These are phyloP conservation scores for Notothenia rossii DNA, from an alignment of 2,113 vertebrate genomes.

Conservation along the genomic window DNA sequence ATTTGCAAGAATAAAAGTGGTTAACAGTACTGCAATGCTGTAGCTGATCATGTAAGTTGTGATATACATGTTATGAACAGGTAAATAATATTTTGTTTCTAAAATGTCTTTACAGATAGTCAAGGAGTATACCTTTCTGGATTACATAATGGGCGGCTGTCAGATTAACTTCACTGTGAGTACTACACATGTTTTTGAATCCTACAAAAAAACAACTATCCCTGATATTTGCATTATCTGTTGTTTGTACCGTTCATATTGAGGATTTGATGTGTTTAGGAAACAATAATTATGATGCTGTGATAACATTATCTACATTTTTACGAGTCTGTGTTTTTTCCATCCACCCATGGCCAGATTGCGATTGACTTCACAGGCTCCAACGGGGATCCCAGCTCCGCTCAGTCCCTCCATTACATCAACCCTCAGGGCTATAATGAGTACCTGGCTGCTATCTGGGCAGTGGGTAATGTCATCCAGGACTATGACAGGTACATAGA, in stretches of 20 bases:
- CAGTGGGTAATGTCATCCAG: constrained; percentile 93
- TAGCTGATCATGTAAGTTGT: not conserved
- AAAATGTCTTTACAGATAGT: constrained; percentile 81
- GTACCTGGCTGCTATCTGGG: constrained; percentile 95
- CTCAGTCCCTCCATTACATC: constrained; percentile 93
- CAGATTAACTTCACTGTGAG: constrained; percentile 98
- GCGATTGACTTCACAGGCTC: constrained; percentile 97
- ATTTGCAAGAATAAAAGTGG: no score
- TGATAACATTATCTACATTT: not conserved
- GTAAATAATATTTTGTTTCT: not conserved
- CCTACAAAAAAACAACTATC: no score
- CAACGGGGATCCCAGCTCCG: constrained; percentile 91
- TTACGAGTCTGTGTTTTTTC: not conserved
- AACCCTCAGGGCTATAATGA: constrained; percentile 94
- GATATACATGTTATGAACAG: not conserved
- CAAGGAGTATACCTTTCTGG: constrained; percentile 93
- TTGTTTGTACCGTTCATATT: not conserved
- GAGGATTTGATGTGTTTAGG: not conserved
- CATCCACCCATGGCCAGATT: constrained; percentile 81
- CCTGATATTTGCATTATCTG: not conserved
- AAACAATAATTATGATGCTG: not conserved
- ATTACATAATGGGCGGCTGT: constrained; percentile 98
- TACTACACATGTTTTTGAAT: constrained; percentile 24
- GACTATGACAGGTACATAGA: constrained; percentile 92
- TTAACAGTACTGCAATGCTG: not conserved